phyloP scores from a whole-genome alignment of 2,797 vertebrate species.

The Pangasius mekongensis region DNA sequence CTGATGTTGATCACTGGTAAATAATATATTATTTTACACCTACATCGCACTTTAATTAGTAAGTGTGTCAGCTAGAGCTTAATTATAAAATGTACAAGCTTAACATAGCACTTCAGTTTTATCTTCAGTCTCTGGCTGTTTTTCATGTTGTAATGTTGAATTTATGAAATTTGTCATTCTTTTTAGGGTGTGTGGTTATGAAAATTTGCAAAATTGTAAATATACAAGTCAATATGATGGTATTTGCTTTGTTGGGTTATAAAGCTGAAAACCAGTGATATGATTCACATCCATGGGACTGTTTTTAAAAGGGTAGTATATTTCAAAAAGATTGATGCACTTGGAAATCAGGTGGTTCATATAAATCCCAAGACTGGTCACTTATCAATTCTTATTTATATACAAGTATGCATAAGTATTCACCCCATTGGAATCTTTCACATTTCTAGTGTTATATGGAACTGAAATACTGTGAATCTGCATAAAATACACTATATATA shows the following conservation, averaged over 20 bases:
- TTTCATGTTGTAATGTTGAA: background rate
- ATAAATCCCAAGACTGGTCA: background rate
- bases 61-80: background rate
- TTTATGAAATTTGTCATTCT: background rate
- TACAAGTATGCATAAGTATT: background rate
- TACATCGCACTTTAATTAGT: background rate
- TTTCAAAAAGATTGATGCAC: background rate
- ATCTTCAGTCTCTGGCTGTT: background rate
- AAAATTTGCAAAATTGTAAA: background rate
- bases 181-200: background rate
- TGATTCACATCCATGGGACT: background rate
- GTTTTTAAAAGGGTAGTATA: background rate
- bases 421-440: background rate
- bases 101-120: background rate
- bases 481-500: background rate
- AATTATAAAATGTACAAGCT: background rate
- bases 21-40: background rate
- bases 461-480: background rate
- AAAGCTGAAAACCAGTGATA: background rate
- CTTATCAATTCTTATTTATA: background rate
- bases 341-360: background rate
- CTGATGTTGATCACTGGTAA: constrained; percentile 93
- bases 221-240: background rate
- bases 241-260: background rate
- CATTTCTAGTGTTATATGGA: background rate